Evolutionary conservation across 2,113 vertebrate species (phyloP).

Genomic region (Todiramphus saurophagus): DNA sequence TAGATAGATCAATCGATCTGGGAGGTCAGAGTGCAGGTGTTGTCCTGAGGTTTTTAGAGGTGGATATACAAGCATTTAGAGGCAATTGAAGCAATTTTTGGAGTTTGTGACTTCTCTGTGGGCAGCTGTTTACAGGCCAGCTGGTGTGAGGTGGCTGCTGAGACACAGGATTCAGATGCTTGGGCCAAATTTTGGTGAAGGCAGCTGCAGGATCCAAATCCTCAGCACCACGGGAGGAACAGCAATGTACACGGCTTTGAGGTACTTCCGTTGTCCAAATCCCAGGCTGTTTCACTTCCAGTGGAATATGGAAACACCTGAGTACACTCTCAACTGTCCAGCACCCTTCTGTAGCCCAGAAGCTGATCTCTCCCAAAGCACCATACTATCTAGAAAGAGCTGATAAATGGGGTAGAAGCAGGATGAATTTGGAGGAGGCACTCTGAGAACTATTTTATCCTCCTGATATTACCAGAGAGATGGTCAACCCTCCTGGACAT

Average conservation of each 20-base stretch:
- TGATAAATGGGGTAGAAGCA: no score
- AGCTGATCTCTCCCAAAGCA: no score
- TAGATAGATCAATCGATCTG: no score
- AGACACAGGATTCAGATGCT: not conserved
- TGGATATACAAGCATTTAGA: not conserved
- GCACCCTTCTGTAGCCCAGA: no score
- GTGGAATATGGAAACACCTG: not conserved
- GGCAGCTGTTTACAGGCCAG: not conserved
- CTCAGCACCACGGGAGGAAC: rapidly evolving
- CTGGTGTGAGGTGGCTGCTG: not conserved
- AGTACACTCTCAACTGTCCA: rapidly evolving
- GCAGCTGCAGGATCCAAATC: not conserved
- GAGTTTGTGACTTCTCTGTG: not conserved
- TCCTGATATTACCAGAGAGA: no score
- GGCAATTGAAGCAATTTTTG: not conserved
- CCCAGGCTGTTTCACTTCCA: not conserved
- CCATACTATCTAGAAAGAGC: no score
- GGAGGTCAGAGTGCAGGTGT: not conserved
- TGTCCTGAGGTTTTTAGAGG: not conserved
- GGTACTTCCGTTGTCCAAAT: not conserved
- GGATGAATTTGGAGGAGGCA: no score
- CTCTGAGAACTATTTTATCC: no score
- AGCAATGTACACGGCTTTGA: not conserved
- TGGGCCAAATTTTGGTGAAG: rapidly evolving
- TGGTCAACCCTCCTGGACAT: no score